Conservation (phyloP, 2,888 invertebrate species). For the Heliconius hortense region DNA sequence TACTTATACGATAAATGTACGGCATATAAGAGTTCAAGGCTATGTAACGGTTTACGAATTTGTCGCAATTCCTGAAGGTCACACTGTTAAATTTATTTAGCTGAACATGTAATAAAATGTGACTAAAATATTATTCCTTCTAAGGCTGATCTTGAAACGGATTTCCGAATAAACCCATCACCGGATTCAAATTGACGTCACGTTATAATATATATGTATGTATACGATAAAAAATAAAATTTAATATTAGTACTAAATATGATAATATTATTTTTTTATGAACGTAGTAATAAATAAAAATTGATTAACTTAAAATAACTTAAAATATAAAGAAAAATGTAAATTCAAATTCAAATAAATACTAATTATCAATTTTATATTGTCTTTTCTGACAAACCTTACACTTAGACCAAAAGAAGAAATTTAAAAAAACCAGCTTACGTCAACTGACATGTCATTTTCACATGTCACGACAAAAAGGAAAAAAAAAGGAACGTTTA, state of each 20-base stretch:
- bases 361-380: not conserved
- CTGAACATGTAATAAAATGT: not conserved
- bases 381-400: not conserved
- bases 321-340: not conserved
- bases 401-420: not conserved
- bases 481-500: slow-evolving; percentile 26
- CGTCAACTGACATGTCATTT: slow-evolving; percentile 36
- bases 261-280: not conserved
- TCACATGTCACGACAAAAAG: slow-evolving; percentile 14
- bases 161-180: not conserved
- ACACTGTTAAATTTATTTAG: not conserved
- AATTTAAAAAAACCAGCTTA: slow-evolving; percentile 9
- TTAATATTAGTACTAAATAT: not conserved
- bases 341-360: not conserved
- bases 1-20: not conserved
- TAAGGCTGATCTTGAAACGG: not conserved
- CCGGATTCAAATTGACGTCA: not conserved
- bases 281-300: not conserved
- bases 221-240: not conserved
- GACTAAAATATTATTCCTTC: not conserved
- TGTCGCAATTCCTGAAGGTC: slow-evolving; percentile 26
- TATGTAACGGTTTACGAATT: slow-evolving; percentile 20
- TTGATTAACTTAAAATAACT: not conserved
- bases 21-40: slow-evolving; percentile 17
- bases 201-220: not conserved